A percentile compares a stretch with the other conserved stretches of the same genome.
Evolutionary conservation across 2,113 vertebrate species (phyloP).

Genomic region (Rhadina sibilatrix): DNA sequence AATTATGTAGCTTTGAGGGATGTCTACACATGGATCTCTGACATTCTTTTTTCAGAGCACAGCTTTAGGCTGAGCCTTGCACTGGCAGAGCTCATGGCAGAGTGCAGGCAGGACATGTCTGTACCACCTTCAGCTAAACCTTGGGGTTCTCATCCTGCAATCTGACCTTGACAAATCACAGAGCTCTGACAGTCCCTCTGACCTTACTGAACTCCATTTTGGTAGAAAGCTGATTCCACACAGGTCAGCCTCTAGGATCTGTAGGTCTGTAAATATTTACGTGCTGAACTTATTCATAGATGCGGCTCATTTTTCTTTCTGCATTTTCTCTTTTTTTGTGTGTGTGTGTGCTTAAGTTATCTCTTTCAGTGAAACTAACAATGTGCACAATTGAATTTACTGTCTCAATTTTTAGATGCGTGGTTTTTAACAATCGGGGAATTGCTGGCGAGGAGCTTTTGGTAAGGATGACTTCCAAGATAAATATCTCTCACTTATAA

Average conservation of each 20-base stretch:
- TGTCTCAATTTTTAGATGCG: slow-evolving; percentile 85
- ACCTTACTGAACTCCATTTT: neutral
- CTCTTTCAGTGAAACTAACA: neutral
- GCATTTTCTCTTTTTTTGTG: neutral
- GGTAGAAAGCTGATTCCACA: neutral
- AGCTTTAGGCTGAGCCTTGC: neutral
- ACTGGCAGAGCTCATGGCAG: neutral
- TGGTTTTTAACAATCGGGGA: slow-evolving; percentile 89
- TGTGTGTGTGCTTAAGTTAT: neutral
- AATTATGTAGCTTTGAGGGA: neutral
- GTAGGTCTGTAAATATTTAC: neutral
- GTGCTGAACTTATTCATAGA: neutral
- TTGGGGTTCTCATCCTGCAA: neutral
- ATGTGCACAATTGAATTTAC: neutral
- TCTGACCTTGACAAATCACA: neutral
- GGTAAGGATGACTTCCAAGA: slow-evolving; percentile 81
- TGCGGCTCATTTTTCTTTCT: neutral
- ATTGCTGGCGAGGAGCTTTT: slow-evolving; percentile 88
- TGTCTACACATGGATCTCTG: fast-evolving
- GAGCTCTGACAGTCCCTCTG: neutral
- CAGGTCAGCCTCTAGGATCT: neutral
- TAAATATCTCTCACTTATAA: neutral
- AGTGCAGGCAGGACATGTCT: neutral
- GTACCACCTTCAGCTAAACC: neutral
- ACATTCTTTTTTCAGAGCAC: neutral